These are phyloP conservation scores for Erinaceus europaeus DNA, from an alignment of 2,113 vertebrate species.

Conservation along the genomic window DNA sequence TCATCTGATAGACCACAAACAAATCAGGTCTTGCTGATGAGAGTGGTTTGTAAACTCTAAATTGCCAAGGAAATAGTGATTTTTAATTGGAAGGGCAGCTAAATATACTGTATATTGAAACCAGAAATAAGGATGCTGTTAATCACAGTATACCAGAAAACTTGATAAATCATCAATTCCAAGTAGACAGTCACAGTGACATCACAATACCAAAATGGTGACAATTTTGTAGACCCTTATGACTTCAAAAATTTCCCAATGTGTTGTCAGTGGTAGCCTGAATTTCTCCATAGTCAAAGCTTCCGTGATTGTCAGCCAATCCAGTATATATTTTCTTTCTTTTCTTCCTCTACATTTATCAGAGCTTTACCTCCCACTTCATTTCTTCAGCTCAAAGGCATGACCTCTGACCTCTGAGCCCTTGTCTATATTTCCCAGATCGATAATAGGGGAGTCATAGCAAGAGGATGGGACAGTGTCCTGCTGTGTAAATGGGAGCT, in stretches of 20 bases:
- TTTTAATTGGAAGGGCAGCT: not conserved
- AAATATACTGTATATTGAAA: not conserved
- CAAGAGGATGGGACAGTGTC: slow-evolving; percentile 7
- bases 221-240: not conserved
- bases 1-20: not conserved
- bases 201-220: not conserved
- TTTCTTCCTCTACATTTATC: not conserved
- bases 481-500: not conserved
- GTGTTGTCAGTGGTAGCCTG: not conserved
- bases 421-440: slow-evolving; percentile 40
- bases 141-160: not conserved
- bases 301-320: not conserved
- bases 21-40: not conserved
- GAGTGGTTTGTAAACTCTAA: not conserved
- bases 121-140: not conserved
- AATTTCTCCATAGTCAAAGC: slow-evolving; percentile 15
- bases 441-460: slow-evolving; percentile 3
- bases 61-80: not conserved
- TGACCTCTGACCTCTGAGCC: slow-evolving; percentile 51
- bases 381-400: slow-evolving; percentile 36
- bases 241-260: not conserved
- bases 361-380: not conserved
- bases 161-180: not conserved
- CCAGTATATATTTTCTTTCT: not conserved
- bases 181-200: not conserved